These are phyloP conservation scores for Epinephelus moara DNA, from an alignment of 2,113 vertebrate species.

Conservation along the genomic window DNA sequence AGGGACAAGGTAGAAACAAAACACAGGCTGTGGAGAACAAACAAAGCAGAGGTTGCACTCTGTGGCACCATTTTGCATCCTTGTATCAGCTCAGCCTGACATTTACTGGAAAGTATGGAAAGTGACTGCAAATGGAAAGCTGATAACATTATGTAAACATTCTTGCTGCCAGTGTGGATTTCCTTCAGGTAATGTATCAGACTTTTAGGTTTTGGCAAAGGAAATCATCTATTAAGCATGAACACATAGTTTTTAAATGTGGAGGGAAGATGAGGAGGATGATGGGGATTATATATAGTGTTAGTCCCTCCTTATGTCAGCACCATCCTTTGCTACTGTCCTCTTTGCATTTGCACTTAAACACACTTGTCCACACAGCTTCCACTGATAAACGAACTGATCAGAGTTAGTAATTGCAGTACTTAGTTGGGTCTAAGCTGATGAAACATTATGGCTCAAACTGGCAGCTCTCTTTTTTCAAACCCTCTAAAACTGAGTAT, in stretches of 20 bases:
- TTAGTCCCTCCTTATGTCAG: background rate
- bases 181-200: conserved; percentile 29
- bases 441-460: conserved; percentile 20
- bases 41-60: conserved; percentile 26
- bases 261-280: background rate
- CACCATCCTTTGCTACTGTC: background rate
- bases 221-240: background rate
- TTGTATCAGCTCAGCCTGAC: conserved; percentile 43
- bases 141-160: conserved; percentile 41
- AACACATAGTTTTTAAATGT: background rate
- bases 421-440: conserved; percentile 7
- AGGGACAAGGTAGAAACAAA: conserved; percentile 51
- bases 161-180: conserved; percentile 17
- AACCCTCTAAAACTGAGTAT: conserved; percentile 12
- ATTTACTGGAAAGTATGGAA: conserved; percentile 50
- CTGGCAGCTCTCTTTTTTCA: conserved; percentile 13
- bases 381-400: background rate
- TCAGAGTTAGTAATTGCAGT: conserved; percentile 3
- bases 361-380: background rate
- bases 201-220: conserved; percentile 1
- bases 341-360: background rate
- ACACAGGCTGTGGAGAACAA: background rate
- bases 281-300: background rate
- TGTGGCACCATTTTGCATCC: conserved; percentile 37
- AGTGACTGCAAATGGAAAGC: conserved; percentile 24